Percentiles rank a stretch among this genome's conserved stretches.
These are phyloP conservation scores for Brachyopa scutellaris DNA, from an alignment of 2,888 invertebrate genomes.

Conservation along the genomic window DNA sequence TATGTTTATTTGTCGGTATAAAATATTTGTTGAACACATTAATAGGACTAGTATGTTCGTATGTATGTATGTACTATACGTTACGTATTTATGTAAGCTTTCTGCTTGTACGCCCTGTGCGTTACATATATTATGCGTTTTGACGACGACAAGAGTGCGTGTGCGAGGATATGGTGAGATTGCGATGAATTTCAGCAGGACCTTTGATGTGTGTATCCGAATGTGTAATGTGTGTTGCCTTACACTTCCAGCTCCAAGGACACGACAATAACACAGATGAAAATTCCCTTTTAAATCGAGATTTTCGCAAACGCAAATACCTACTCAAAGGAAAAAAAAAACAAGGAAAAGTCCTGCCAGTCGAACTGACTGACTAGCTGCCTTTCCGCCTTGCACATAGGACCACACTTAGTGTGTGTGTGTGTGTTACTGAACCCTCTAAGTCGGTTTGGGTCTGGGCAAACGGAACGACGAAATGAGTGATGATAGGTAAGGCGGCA, in stretches of 20 bases:
- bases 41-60: conserved; percentile 43
- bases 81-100: too few relatives aligned
- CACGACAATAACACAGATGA: conserved; percentile 39
- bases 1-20: conserved; percentile 69
- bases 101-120: background rate
- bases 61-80: background rate
- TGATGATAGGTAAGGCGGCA: conserved; percentile 49
- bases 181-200: conserved; percentile 25
- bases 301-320: conserved; percentile 48
- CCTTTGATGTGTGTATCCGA: conserved; percentile 37
- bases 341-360: background rate
- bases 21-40: conserved; percentile 69
- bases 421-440: too few relatives aligned
- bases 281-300: conserved; percentile 54
- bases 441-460: background rate
- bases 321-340: background rate
- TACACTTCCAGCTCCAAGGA: conserved; percentile 53
- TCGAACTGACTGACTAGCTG: conserved; percentile 23
- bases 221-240: conserved; percentile 40
- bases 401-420: background rate
- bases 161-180: background rate
- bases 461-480: conserved; percentile 20
- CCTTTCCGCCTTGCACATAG: background rate
- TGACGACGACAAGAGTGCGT: background rate
- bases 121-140: background rate